Evolutionary conservation across 64 coral and sea anemone genomes (phyloP), one percentile per base, ranked within the genome.

Genomic region (Dendrophyllia cribrosa): DNA sequence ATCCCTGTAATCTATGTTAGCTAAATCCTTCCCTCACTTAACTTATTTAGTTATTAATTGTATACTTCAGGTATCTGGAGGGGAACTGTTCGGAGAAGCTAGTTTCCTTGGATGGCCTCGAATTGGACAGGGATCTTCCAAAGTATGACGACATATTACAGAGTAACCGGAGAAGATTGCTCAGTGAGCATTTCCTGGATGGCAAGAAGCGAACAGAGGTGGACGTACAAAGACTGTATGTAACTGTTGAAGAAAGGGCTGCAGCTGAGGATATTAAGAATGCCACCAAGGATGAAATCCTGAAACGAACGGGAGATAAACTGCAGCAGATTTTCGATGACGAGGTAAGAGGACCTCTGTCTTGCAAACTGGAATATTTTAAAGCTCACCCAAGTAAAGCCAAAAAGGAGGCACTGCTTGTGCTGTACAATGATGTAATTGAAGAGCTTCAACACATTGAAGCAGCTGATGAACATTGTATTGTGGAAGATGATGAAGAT

Each of bases 81-180:
- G n/a, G n/a, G n/a, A n/a, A n/a, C n/a, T n/a, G n/a, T n/a, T n/a
- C n/a, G n/a, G 20, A 66, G 64, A 66, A 66, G 64, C 64, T 66
- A 10, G 11, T 71, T 71, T 71, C 68, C 24, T 71, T 86, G 45
- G 83, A 86, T 86, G 67, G 83, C 23, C 44, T 14, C 14, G 83
- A 69, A 49, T 55, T 86, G 46, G 83, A 86, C 69, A 44, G 21
- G 19, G 45, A 86, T 48, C 62, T 86, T 6, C 34, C n/a, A 23
- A 66, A 86, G 34, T 86, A 50, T 72, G 83, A 86, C 43, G 62
- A 86, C 51, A 86, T 66, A 43, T 56, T 86, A 10, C 44, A 70
- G 23, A 59, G 7, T 44, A 86, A 86, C 34, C 21, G 65, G 44
- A 48, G 51, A 51, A 86, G 48, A 46, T 62, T 86, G 25, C 58